Percentiles rank a stretch among this genome's conserved stretches.
Conservation (phyloP, 2,797 vertebrate genomes). For the Schizopygopsis malacanthus region DNA sequence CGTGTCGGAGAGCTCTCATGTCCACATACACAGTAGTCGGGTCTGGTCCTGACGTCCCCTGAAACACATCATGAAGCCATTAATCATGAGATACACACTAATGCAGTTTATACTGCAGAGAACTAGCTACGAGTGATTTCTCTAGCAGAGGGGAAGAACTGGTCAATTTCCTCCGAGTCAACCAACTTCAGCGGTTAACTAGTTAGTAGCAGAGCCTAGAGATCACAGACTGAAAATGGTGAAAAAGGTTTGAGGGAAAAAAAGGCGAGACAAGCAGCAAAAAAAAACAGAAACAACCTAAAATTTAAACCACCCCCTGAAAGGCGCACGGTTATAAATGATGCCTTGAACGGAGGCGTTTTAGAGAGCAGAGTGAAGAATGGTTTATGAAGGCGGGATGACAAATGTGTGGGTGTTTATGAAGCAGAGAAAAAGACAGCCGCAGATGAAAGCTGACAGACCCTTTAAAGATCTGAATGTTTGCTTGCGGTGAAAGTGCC, state of each 20-base stretch:
- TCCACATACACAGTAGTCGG: slow-evolving; percentile 98
- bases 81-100: slow-evolving; percentile 21
- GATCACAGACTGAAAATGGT: slow-evolving; percentile 22
- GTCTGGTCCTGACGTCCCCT: slow-evolving; percentile 98
- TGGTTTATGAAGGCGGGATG: slow-evolving; percentile 33
- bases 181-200: slow-evolving; percentile 34
- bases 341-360: slow-evolving; percentile 27
- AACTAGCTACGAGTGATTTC: slow-evolving; percentile 10
- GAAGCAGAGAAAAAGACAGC: slow-evolving; percentile 27
- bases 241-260: neutral
- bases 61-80: slow-evolving; percentile 68
- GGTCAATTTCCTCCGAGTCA: slow-evolving; percentile 4
- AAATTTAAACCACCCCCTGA: slow-evolving; percentile 14
- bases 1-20: slow-evolving; percentile 96
- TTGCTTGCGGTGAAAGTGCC: neutral
- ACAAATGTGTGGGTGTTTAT: slow-evolving; percentile 39
- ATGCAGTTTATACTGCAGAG: neutral
- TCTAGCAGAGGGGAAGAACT: neutral
- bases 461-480: slow-evolving; percentile 24
- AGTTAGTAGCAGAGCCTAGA: slow-evolving; percentile 43
- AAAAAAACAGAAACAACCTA: neutral
- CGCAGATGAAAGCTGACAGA: slow-evolving; percentile 21
- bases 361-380: slow-evolving; percentile 12
- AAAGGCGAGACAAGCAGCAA: neutral
- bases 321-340: slow-evolving; percentile 35